These are phyloP conservation scores for Xestia sexstrigata DNA, from an alignment of 2,888 invertebrate species.

Conservation along the genomic window DNA sequence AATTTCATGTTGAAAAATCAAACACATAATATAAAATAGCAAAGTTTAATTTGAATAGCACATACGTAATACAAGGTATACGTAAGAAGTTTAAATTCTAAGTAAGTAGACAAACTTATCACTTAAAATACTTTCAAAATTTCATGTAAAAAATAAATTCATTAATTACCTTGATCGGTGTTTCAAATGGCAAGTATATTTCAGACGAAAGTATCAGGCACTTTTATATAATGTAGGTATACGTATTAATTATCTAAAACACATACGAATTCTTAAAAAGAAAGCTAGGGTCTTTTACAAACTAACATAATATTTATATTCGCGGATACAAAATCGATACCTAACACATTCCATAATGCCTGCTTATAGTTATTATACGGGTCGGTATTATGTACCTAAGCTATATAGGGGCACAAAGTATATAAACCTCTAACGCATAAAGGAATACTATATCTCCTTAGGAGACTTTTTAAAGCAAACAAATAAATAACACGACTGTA, in stretches of 20 bases:
- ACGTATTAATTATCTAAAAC: constrained; percentile 5
- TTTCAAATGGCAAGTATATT: constrained; percentile 68
- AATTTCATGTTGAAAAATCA: constrained; percentile 17
- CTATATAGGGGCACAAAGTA: constrained; percentile 43
- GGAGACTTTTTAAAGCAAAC: constrained; percentile 59
- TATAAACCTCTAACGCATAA: constrained; percentile 40
- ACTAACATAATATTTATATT: constrained; percentile 4
- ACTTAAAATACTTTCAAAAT: constrained; percentile 81
- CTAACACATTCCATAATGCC: constrained; percentile 3
- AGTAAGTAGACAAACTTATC: constrained; percentile 70
- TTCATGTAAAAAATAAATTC: constrained; percentile 74
- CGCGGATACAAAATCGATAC: constrained; percentile 35
- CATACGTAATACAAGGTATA: constrained; percentile 51
- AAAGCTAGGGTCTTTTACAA: constrained; percentile 45
- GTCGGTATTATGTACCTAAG: background rate
- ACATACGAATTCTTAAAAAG: constrained; percentile 17
- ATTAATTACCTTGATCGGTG: constrained; percentile 68
- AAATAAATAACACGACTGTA: constrained; percentile 55
- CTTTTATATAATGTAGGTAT: constrained; percentile 9
- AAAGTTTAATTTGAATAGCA: constrained; percentile 69
- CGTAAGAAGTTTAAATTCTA: constrained; percentile 67
- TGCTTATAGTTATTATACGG: constrained; percentile 2
- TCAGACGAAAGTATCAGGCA: constrained; percentile 44
- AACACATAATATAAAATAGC: constrained; percentile 56
- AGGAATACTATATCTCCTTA: constrained; percentile 63